A percentile compares a stretch with the other conserved stretches of the same genome.
Evolutionary conservation across 2,797 vertebrate species (phyloP).

Genomic region (Eulemur albifrons): DNA sequence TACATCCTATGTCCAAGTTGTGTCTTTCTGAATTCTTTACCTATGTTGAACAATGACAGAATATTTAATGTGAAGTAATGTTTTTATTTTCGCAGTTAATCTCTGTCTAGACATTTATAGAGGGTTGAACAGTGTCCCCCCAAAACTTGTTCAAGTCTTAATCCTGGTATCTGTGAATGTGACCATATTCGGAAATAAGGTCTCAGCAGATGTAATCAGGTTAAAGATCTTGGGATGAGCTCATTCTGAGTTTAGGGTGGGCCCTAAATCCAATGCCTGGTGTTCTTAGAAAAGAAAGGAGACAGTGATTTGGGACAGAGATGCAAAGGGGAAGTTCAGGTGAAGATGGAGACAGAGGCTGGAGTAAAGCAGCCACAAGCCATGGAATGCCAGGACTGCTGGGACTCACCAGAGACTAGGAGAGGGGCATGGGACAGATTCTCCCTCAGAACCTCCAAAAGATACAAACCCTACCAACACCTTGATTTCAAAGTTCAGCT

Average conservation of each 20-base stretch:
- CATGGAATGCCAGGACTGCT: rapidly evolving
- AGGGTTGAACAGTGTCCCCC: neutral
- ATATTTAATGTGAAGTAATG: neutral
- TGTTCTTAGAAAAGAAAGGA: neutral
- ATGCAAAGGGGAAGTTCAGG: rapidly evolving
- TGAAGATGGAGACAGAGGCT: neutral
- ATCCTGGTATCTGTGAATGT: neutral
- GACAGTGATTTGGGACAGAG: neutral
- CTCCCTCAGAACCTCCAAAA: neutral
- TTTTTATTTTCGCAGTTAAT: neutral
- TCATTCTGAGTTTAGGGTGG: neutral
- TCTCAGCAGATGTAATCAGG: neutral
- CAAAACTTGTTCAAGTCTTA: neutral
- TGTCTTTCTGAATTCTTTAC: neutral
- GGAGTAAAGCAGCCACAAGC: neutral
- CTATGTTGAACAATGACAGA: neutral
- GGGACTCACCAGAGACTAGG: neutral
- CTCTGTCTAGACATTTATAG: neutral
- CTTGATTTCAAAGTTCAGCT: neutral
- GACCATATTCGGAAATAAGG: neutral
- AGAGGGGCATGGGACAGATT: no score
- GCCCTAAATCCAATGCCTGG: neutral
- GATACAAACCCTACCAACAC: neutral
- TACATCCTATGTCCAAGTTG: neutral
- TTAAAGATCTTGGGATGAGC: neutral